Evolutionary conservation across 2,113 vertebrate species (phyloP).

Genomic region (Charadrius vociferus): DNA sequence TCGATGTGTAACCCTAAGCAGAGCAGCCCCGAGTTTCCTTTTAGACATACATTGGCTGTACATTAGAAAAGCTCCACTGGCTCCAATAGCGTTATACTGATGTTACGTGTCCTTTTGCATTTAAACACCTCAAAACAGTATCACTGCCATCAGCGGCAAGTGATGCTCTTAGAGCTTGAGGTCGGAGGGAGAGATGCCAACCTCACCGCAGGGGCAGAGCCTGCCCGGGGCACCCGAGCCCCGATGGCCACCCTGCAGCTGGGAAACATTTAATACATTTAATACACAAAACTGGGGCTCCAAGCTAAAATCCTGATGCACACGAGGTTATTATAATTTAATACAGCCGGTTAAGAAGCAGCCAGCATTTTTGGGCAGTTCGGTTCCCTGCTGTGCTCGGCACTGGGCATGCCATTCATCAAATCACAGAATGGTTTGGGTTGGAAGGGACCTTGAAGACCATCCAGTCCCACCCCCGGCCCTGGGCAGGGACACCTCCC

Average conservation of each 20-base stretch:
- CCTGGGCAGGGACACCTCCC: not conserved
- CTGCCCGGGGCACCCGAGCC: not conserved
- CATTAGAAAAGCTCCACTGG: not conserved
- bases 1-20: rapidly evolving
- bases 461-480: not conserved
- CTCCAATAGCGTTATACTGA: not conserved
- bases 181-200: not conserved
- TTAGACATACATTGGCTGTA: not conserved
- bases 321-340: not conserved
- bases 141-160: not conserved
- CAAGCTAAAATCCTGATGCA: not conserved
- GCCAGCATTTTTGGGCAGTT: rapidly evolving
- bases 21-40: not conserved
- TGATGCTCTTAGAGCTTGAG: not conserved
- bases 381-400: rapidly evolving
- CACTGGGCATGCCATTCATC: rapidly evolving
- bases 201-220: not conserved
- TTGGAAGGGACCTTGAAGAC: not conserved
- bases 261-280: not conserved
- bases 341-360: not conserved
- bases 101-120: rapidly evolving
- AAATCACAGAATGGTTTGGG: not conserved
- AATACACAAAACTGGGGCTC: not conserved
- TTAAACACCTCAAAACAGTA: not conserved
- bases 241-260: not conserved